A percentile compares a stretch with the other conserved stretches of the same genome.
These are phyloP conservation scores for Muscidifurax raptorellus DNA, from an alignment of 1,140 invertebrate species.

Conservation along the genomic window DNA sequence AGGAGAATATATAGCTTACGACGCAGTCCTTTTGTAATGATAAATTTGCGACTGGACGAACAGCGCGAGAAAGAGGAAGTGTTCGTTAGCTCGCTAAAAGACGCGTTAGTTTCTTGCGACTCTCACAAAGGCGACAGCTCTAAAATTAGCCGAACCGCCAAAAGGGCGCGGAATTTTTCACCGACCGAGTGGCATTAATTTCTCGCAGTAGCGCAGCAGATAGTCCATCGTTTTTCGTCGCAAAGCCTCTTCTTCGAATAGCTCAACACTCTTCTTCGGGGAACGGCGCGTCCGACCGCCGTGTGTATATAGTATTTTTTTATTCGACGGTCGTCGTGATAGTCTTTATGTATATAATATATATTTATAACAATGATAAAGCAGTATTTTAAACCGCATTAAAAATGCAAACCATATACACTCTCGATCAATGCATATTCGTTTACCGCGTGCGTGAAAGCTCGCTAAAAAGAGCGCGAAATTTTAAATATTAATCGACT, in stretches of 20 bases:
- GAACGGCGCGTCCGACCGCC: too few relatives aligned
- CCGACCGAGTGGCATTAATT: constrained; percentile 8
- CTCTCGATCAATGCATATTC: not conserved
- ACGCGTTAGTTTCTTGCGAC: too few relatives aligned
- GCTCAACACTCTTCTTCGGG: not conserved
- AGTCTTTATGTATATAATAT: too few relatives aligned
- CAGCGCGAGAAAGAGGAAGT: not conserved
- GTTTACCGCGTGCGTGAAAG: not conserved
- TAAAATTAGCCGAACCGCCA: constrained; percentile 27
- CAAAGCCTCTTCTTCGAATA: not conserved
- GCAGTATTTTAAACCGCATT: not conserved
- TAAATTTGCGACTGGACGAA: not conserved
- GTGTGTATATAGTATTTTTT: too few relatives aligned
- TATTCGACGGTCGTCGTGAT: too few relatives aligned
- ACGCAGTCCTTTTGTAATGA: not conserved
- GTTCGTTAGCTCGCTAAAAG: constrained; percentile 1
- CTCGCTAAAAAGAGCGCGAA: not conserved
- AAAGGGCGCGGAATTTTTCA: constrained; percentile 6
- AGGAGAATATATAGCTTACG: too few relatives aligned
- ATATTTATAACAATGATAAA: too few relatives aligned
- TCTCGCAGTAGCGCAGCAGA: not conserved
- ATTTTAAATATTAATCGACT: not conserved
- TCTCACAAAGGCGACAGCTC: not conserved
- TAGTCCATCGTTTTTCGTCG: not conserved
- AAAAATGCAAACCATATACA: not conserved